phyloP scores from a whole-genome alignment of 2,797 vertebrate species.

The Psittacula echo region DNA sequence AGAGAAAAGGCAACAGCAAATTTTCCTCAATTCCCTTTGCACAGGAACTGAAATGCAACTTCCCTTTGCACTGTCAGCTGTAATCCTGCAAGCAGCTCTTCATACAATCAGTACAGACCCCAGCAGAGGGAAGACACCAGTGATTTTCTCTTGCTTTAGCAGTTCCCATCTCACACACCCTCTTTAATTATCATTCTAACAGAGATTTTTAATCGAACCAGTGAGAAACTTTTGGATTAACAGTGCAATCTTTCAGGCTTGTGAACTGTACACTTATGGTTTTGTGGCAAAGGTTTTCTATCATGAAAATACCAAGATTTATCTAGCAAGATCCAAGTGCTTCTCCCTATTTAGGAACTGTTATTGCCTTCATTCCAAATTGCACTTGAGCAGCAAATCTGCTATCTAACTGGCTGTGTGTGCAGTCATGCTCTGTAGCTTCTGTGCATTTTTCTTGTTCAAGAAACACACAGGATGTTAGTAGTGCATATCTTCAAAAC shows the following conservation, averaged over 20 bases:
- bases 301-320: neutral
- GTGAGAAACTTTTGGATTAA: neutral
- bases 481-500: constrained; percentile 16
- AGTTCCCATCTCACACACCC: neutral
- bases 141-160: neutral
- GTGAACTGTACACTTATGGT: neutral
- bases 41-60: neutral
- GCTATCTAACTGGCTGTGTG: neutral
- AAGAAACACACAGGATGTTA: neutral
- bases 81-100: neutral
- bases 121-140: neutral
- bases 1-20: neutral
- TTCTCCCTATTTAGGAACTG: neutral
- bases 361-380: neutral
- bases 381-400: neutral
- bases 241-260: neutral
- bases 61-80: neutral
- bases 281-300: neutral
- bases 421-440: neutral
- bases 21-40: neutral
- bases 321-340: neutral
- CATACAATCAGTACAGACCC: neutral
- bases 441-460: neutral
- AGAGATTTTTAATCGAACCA: neutral
- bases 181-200: neutral